Conservation (phyloP, 2,113 vertebrate genomes). For the Callospermophilus lateralis region DNA sequence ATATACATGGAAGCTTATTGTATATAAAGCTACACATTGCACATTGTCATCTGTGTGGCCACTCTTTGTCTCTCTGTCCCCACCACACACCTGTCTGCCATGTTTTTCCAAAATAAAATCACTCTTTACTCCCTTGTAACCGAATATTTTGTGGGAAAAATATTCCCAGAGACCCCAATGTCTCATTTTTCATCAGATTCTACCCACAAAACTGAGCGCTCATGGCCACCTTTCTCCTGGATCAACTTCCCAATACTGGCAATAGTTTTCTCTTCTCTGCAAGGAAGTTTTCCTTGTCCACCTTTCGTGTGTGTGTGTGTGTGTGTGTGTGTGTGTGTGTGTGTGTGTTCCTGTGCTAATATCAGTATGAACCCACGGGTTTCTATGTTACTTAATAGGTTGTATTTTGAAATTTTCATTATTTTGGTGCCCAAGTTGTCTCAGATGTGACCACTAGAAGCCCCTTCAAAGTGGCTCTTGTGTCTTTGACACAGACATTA, state of each 20-base stretch:
- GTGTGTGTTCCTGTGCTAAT: neutral
- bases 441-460: neutral
- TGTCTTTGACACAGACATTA: neutral
- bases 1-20: neutral
- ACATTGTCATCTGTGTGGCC: neutral
- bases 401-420: neutral
- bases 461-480: neutral
- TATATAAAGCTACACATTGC: neutral
- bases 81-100: neutral
- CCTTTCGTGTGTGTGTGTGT: neutral
- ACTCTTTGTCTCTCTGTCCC: neutral
- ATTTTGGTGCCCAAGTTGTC: neutral
- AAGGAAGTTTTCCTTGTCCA: neutral
- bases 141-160: neutral
- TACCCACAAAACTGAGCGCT: neutral
- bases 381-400: neutral
- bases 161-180: neutral
- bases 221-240: neutral
- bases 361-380: neutral
- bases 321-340: too few species aligned
- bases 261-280: neutral
- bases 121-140: neutral
- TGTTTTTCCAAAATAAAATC: neutral
- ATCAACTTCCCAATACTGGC: neutral
- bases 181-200: neutral